phyloP scores from a whole-genome alignment of 2,113 vertebrate species.

The Phalacrocorax pelagicus region DNA sequence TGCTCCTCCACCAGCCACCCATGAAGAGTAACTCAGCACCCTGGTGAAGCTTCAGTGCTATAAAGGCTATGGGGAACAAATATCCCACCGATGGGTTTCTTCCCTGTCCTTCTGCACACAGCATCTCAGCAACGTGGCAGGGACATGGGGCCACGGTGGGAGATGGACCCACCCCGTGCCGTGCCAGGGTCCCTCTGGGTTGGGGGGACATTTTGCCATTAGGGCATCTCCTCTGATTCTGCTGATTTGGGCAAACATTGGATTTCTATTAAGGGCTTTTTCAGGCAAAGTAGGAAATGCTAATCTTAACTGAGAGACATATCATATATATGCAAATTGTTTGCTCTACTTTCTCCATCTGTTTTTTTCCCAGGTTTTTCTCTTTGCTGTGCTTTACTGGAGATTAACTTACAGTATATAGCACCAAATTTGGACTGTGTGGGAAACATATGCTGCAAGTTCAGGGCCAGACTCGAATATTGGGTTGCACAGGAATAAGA shows the following conservation, averaged over 20 bases:
- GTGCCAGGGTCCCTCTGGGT: background rate
- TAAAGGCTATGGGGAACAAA: background rate
- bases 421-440: constrained; percentile 54
- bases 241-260: background rate
- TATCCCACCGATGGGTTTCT: background rate
- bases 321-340: constrained; percentile 63
- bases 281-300: constrained; percentile 39
- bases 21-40: background rate
- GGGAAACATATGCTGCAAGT: constrained; percentile 63
- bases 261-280: constrained; percentile 35
- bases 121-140: background rate
- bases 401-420: constrained; percentile 57
- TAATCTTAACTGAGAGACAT: constrained; percentile 62
- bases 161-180: background rate
- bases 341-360: constrained; percentile 70
- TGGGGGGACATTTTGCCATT: background rate
- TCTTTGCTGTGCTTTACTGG: constrained; percentile 31
- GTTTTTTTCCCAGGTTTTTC: constrained; percentile 53
- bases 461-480: constrained; percentile 59
- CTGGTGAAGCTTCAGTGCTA: background rate
- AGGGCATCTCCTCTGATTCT: background rate
- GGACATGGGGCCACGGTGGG: rapidly evolving
- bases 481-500: constrained; percentile 60
- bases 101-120: background rate
- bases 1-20: background rate